Evolutionary conservation across 2,113 vertebrate species (phyloP).

Genomic region (Aptenodytes forsteri): DNA sequence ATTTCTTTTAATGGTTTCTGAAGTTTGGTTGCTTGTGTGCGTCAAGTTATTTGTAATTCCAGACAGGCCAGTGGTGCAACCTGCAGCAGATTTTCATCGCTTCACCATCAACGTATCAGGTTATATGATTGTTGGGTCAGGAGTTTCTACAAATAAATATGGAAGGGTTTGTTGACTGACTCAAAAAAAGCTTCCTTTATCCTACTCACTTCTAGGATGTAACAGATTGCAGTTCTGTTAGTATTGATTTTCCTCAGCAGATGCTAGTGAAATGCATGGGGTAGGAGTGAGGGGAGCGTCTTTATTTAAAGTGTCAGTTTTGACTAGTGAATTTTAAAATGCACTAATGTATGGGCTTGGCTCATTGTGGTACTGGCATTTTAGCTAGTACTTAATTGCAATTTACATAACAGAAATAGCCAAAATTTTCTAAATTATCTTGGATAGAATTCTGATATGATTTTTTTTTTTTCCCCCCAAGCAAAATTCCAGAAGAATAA

Average conservation of each 20-base stretch:
- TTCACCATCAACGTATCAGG: neutral
- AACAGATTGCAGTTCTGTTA: neutral
- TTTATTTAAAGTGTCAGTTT: neutral
- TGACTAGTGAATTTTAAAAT: neutral
- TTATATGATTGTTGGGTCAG: neutral
- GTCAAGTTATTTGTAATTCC: neutral
- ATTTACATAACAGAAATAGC: neutral
- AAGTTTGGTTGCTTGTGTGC: neutral
- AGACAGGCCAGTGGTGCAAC: neutral
- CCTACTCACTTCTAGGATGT: neutral
- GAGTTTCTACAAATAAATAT: neutral
- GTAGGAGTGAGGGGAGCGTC: accelerated
- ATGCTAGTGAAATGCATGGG: neutral
- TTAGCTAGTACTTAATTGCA: neutral
- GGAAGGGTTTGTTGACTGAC: neutral
- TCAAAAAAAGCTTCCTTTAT: neutral
- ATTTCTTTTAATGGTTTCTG: neutral
- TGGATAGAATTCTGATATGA: neutral
- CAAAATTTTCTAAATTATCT: neutral
- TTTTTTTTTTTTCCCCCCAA: too few relatives aligned
- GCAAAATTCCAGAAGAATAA: neutral
- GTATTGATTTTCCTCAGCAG: neutral
- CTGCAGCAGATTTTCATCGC: neutral
- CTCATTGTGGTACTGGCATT: neutral
- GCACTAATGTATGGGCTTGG: neutral